Evolutionary conservation across 2,797 vertebrate genomes (phyloP).

Genomic region (Adrianichthys oophorus): DNA sequence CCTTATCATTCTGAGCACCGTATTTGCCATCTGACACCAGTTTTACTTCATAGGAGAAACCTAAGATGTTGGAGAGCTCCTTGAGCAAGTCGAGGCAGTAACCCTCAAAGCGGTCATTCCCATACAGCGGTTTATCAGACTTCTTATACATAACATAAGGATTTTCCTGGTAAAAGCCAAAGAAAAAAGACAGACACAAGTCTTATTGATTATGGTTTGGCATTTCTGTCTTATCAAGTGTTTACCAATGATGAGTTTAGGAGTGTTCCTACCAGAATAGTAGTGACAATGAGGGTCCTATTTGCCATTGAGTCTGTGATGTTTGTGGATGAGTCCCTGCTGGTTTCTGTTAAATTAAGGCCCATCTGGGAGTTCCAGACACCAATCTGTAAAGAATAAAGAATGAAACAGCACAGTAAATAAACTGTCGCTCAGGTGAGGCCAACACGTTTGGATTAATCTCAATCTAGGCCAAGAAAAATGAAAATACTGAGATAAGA

Average conservation of each 20-base stretch:
- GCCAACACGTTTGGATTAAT: conserved; percentile 2
- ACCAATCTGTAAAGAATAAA: conserved; percentile 82
- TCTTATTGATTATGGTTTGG: too few species aligned
- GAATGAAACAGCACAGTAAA: conserved; percentile 15
- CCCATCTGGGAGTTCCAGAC: conserved; percentile 96
- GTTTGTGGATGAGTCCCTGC: conserved; percentile 86
- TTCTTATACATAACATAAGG: conserved; percentile 99
- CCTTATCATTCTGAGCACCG: conserved; percentile 96
- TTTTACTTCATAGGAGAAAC: conserved; percentile 95
- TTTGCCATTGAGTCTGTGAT: conserved; percentile 93
- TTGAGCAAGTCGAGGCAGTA: conserved; percentile 97
- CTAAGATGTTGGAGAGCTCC: conserved; percentile 94
- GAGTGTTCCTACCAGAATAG: conserved; percentile 85
- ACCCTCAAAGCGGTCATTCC: conserved; percentile 97
- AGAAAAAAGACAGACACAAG: too few species aligned
- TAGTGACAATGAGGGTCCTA: conserved; percentile 94
- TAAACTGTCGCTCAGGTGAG: neutral
- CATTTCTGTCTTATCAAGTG: neutral
- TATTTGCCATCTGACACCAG: conserved; percentile 97
- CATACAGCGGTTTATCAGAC: conserved; percentile 95
- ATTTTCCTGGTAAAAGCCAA: conserved; percentile 83
- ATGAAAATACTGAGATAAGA: conserved; percentile 19
- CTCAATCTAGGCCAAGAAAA: neutral
- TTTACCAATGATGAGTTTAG: neutral
- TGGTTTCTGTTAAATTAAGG: conserved; percentile 92